Evolutionary conservation across 2,797 vertebrate species (phyloP).

Genomic region (Podargus strigoides): DNA sequence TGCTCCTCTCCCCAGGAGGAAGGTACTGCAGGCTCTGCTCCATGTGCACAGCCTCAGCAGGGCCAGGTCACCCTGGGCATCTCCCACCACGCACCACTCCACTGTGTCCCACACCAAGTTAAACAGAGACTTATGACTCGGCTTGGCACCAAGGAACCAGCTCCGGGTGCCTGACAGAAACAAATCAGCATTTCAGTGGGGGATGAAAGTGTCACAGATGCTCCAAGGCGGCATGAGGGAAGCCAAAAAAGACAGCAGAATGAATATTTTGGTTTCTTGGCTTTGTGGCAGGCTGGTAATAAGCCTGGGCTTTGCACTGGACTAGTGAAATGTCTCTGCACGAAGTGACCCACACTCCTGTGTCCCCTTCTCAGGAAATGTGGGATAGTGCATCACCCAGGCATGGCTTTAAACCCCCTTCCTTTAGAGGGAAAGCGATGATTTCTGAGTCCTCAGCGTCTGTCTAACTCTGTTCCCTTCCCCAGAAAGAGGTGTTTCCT

Average conservation of each 20-base stretch:
- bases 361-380: accelerated
- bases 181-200: neutral
- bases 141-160: neutral
- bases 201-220: neutral
- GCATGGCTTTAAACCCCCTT: neutral
- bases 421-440: neutral
- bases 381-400: accelerated
- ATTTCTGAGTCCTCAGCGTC: neutral
- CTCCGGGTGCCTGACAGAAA: neutral
- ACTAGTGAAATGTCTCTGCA: neutral
- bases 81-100: accelerated
- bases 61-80: accelerated
- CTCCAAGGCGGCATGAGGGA: neutral
- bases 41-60: accelerated
- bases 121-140: accelerated
- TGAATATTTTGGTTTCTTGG: neutral
- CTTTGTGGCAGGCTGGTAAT: neutral
- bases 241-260: neutral
- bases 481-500: neutral
- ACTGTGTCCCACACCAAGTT: neutral
- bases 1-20: neutral
- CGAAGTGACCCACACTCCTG: accelerated
- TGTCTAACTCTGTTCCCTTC: neutral
- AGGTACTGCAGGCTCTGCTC: neutral
- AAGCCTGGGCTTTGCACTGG: neutral